Base-by-base conservation (phyloP, 1,140 invertebrate species). In the Tigriopus japonicus region DNA sequence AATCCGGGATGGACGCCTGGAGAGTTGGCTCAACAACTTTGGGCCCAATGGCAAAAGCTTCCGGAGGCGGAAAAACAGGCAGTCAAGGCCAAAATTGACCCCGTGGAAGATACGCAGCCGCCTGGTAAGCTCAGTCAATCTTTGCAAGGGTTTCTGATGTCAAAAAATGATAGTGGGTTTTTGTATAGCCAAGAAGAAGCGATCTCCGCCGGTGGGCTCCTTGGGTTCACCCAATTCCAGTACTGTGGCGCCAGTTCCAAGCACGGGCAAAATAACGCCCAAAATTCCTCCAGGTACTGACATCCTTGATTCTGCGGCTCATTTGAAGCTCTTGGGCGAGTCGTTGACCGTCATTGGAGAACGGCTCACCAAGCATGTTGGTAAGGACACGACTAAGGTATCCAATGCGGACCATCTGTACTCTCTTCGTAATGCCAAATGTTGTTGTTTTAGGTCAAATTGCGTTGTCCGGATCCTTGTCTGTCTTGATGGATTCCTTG, bases 311-410 rank as follows among this genome's bases (percentile, higher is more conserved):
- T 84, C 90, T 19, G 90, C 90, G 3, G 89, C 91, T 0, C 90
- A 96, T 74, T 75, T 97, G 0, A 87, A 88, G 61, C 76, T 96
- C 23, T 74, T 97, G 1, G 91, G 92, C 0, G 91, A 95, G 69
- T 94, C 88, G 67, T 75, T 97, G 6, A 85, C 84, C 21, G 89
- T 90, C 65, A 94, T 96, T 67, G 91, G 91, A 0, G 86, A 89
- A 71, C 74, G 89, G 40, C 76, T 96, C 0, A 90, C 89, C 69
- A 89, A 93, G 68, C 87, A 91, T 68, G 87, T 35, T 3, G 28
- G 28, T 35, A 35, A 35, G 28, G 3, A 35, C 9, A 5, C 28
- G 3, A 35, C 28, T 92, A 75, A 84, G 85, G 72, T 65, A n/a
- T n/a, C n/a, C n/a, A n/a, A n/a, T n/a, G n/a, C n/a, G n/a, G n/a